Base-by-base conservation (phyloP, 2,113 vertebrate species). In the Psilopogon haemacephalus region DNA sequence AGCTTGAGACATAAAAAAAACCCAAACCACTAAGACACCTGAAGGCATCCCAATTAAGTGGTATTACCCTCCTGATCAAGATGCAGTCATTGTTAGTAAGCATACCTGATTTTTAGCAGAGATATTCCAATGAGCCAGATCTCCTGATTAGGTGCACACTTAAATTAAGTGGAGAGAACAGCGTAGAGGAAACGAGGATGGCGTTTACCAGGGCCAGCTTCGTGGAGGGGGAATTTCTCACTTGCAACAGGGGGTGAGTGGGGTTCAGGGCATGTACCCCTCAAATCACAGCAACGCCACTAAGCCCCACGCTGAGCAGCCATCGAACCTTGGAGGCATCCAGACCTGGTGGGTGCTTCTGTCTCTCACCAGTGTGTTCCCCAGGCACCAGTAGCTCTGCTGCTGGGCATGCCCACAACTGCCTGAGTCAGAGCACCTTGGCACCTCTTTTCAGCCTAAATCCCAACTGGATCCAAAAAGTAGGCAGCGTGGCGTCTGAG, bases 31-130 rank as follows among this genome's bases (percentile, higher is more conserved):
- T 90, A 94, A 94, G 78, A 90, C 38, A 96, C 94, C 95, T 56
- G 81, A 94, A 96, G 95, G 95, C 92, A 96, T 94, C 94, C 92
- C 95, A 97, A 96, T 97, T 97, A 97, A 96, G 89, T 74, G 96
- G 96, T 96, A 96, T 96, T 97, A 96, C 91, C 80, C 92, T 95
- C 93, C 94, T 32, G 91, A 94, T 95, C 95, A 95, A 96, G 95
- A 96, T 94, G 95, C 94, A 96, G 93, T 96, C 92, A 95, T 96
- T 95, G 95, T 95, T 95, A 95, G 94, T 96, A 94, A 95, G 94
- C 83, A 93, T 73, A 52, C 63, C 76, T 86, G 95, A 92, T 95
- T 86, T 95, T 91, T 35, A 89, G 44, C 65, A 44, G 78, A 97
- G 96, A 94, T 97, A 95, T 88, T 82, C 93, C 89, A 95, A 95